phyloP scores from a whole-genome alignment of 2,113 vertebrate species.

The Mungos mungo region DNA sequence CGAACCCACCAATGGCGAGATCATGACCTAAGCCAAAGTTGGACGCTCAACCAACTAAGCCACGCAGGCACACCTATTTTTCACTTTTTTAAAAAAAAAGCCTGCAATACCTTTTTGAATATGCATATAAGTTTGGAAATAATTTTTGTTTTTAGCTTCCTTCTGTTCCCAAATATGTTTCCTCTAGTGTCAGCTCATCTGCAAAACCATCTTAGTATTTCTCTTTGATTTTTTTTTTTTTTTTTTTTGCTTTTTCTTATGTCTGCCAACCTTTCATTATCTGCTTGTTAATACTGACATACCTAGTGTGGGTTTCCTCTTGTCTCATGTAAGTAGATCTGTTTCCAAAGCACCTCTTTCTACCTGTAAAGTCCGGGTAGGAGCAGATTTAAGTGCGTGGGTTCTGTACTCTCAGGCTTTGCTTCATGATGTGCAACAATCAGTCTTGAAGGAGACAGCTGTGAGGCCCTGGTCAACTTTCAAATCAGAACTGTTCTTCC shows the following conservation, averaged over 20 bases:
- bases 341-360: not conserved
- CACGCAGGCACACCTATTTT: not conserved
- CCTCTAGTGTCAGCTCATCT: not conserved
- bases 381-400: not conserved
- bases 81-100: not conserved
- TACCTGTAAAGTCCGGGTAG: not conserved
- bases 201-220: not conserved
- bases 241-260: not conserved
- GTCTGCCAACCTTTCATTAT: not conserved
- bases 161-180: not conserved
- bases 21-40: too few relatives aligned
- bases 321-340: not conserved
- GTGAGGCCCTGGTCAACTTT: too few relatives aligned
- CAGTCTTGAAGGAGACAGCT: not conserved
- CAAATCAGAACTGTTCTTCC: not conserved
- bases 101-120: not conserved
- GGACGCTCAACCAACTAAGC: too few relatives aligned
- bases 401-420: not conserved
- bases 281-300: not conserved
- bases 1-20: too few relatives aligned
- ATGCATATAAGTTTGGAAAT: not conserved
- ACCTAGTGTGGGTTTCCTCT: not conserved
- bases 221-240: not conserved
- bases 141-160: not conserved
- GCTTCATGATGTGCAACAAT: not conserved